Percentiles rank a stretch among this genome's conserved stretches.
These are phyloP conservation scores for Atherinosoma microstoma DNA, from an alignment of 2,797 vertebrate genomes.

Conservation along the genomic window DNA sequence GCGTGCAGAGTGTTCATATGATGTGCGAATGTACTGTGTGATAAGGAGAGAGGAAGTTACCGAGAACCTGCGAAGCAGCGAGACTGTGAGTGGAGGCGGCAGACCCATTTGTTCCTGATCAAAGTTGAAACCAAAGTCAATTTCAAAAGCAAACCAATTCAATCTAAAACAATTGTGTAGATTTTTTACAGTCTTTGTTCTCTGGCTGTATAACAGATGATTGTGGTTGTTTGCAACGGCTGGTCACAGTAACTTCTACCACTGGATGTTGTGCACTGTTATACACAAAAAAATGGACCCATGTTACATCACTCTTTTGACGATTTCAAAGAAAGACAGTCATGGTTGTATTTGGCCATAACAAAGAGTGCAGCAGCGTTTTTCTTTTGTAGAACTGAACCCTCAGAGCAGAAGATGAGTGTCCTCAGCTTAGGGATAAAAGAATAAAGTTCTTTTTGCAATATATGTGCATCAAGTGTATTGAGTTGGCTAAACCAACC, in stretches of 20 bases:
- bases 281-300: neutral
- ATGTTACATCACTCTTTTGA: neutral
- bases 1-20: slow-evolving; percentile 32
- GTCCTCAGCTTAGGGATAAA: neutral
- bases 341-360: neutral
- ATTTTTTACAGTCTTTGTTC: slow-evolving; percentile 49
- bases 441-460: neutral
- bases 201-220: slow-evolving; percentile 31
- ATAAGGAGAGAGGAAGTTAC: slow-evolving; percentile 41
- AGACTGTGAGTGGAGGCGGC: slow-evolving; percentile 53
- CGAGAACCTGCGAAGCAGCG: slow-evolving; percentile 55
- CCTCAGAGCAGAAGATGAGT: neutral
- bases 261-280: slow-evolving; percentile 9
- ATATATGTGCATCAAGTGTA: neutral
- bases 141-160: slow-evolving; percentile 61
- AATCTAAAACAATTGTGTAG: slow-evolving; percentile 39
- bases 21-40: slow-evolving; percentile 43
- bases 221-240: slow-evolving; percentile 7
- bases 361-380: slow-evolving; percentile 5
- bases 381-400: neutral
- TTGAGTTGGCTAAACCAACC: neutral
- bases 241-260: slow-evolving; percentile 25
- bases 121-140: slow-evolving; percentile 63
- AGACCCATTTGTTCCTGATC: slow-evolving; percentile 66
- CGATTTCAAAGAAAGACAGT: neutral